Percentiles rank a stretch among this genome's conserved stretches.
These are phyloP conservation scores for Eristalis arbustorum DNA, from an alignment of 2,888 invertebrate genomes.

Conservation along the genomic window DNA sequence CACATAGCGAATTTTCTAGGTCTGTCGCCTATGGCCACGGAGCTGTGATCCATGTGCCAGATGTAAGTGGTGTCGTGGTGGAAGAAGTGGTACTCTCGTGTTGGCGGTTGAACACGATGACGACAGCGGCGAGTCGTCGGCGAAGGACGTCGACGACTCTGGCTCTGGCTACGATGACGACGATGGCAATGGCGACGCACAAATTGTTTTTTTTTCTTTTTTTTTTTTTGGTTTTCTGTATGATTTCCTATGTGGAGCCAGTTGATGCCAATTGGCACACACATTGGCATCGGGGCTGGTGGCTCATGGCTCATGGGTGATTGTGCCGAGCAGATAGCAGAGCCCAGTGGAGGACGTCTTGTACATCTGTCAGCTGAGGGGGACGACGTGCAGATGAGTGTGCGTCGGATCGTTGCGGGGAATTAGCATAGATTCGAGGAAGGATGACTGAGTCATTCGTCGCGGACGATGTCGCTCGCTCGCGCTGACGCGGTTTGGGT, in stretches of 20 bases:
- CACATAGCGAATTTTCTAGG: conserved; percentile 7
- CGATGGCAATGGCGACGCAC: conserved; percentile 51
- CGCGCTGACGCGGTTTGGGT: background rate
- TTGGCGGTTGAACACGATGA: conserved; percentile 68
- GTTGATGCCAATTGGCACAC: conserved; percentile 65
- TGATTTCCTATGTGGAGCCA: conserved; percentile 25
- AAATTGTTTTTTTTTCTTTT: conserved; percentile 49
- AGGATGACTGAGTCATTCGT: conserved; percentile 39
- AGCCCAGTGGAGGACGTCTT: conserved; percentile 24
- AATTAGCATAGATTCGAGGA: conserved; percentile 33
- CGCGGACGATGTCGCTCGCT: background rate
- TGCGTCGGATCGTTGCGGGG: background rate
- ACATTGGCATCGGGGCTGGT: conserved; percentile 40
- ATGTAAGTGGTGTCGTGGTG: conserved; percentile 56
- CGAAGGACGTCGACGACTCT: conserved; percentile 41
- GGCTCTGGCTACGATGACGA: background rate
- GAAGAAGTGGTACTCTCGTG: conserved; percentile 56
- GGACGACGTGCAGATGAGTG: background rate
- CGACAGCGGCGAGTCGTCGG: conserved; percentile 48
- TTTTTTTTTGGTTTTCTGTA: no score
- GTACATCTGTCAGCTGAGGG: conserved; percentile 46
- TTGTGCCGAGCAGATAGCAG: conserved; percentile 49
- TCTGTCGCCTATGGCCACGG: conserved; percentile 29
- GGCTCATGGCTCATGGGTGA: conserved; percentile 47
- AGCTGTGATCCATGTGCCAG: conserved; percentile 60